Base-by-base conservation (phyloP, 1,140 invertebrate genomes). In the Campodea augens region DNA sequence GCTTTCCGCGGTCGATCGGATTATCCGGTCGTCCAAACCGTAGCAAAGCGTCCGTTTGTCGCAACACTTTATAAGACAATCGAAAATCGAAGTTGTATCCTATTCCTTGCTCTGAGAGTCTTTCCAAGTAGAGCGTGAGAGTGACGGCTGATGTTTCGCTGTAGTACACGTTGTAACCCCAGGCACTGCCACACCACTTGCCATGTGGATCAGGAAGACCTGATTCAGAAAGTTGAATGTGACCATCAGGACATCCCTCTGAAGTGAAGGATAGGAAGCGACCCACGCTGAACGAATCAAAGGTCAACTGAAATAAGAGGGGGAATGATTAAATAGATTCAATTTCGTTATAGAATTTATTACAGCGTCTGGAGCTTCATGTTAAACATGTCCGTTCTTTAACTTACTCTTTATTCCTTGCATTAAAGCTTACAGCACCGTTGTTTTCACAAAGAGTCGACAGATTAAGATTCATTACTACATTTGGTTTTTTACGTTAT, bases 81-180 rank as follows among this genome's bases (percentile, higher is more conserved):
- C 81, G 78, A 65, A 84, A 81, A 66, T 82, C 78, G 65, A 82
- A 84, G 63, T 76, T 81, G 65, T 78, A 80, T 52, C 74, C 77
- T 48, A 77, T 76, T 55, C 74, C 75, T 74, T 80, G 75, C 62
- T 78, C 78, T 45, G 74, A 76, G 32, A 81, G 61, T 51, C 72
- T 71, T 48, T 74, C 72, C 21, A 85, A 61, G 54, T 71, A 66
- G 32, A 83, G 63, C 18, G 79, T 78, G 54, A 85, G 63, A 58
- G 81, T 82, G 48, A 86, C 73, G 45, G 76, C 80, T 45, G 72
- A 63, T 19, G 77, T 81, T 61, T 86, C 81, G 59, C 78, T 82
- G 65, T 83, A 86, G 63, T 84, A 86, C 22, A 83, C 79, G 1
- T 79, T 82, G 60, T 82, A 81, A 21, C 81, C 79, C 78, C 79